A percentile compares a stretch with the other conserved stretches of the same genome.
Evolutionary conservation across 1,140 invertebrate genomes (phyloP).

Genomic region (Cherax quadricarinatus): DNA sequence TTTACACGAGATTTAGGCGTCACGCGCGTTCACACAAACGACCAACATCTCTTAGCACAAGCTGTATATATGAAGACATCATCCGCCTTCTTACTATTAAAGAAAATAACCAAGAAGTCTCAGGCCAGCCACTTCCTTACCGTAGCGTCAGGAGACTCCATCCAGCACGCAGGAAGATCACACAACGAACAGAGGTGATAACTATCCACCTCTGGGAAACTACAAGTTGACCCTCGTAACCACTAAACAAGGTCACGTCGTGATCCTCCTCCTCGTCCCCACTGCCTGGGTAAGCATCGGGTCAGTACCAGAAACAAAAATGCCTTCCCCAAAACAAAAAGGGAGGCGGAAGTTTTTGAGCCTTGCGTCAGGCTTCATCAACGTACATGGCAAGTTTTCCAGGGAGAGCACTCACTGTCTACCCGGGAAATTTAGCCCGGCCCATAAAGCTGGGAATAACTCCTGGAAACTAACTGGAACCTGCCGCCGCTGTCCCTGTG

Average conservation of each 20-base stretch:
- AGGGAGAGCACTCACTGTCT: slow-evolving; percentile 69
- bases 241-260: slow-evolving; percentile 63
- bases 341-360: slow-evolving; percentile 63
- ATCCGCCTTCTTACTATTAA: slow-evolving; percentile 32
- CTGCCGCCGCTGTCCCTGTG: slow-evolving; percentile 64
- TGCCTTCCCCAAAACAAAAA: slow-evolving; percentile 35
- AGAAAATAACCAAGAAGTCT: not conserved
- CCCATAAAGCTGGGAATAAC: slow-evolving; percentile 70
- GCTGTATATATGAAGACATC: slow-evolving; percentile 50
- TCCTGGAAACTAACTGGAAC: slow-evolving; percentile 70
- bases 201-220: slow-evolving; percentile 57
- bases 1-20: slow-evolving; percentile 52
- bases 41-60: slow-evolving; percentile 42
- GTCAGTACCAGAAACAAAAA: slow-evolving; percentile 64
- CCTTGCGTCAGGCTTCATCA: slow-evolving; percentile 69
- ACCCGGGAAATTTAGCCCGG: slow-evolving; percentile 68
- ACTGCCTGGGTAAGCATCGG: slow-evolving; percentile 37
- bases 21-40: slow-evolving; percentile 49
- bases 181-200: slow-evolving; percentile 60
- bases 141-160: not conserved
- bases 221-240: slow-evolving; percentile 70
- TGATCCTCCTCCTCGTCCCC: slow-evolving; percentile 29
- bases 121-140: not conserved
- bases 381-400: slow-evolving; percentile 70
- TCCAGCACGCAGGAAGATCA: slow-evolving; percentile 41